These are phyloP conservation scores for Pachymerium ferrugineum DNA, from an alignment of 2,888 invertebrate species.

Conservation along the genomic window DNA sequence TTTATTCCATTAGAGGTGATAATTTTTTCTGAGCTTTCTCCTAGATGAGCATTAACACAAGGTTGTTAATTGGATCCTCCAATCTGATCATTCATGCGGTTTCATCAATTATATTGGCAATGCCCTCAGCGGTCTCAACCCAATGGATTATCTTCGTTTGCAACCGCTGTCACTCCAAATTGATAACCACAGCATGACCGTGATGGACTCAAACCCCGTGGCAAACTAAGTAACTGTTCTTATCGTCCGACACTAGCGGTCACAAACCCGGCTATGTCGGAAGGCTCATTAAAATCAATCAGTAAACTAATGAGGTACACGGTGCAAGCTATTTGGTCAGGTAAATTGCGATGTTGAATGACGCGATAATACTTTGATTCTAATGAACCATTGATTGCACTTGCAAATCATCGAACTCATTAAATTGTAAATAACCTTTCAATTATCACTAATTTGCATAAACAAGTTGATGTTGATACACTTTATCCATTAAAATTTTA, in stretches of 20 bases:
- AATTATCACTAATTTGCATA: background rate
- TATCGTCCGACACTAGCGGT: background rate
- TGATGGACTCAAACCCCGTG: background rate
- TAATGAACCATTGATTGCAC: background rate
- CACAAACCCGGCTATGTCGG: background rate
- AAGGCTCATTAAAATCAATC: background rate
- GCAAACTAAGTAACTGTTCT: background rate
- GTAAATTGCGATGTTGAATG: background rate
- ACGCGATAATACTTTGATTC: background rate
- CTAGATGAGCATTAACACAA: too few relatives aligned
- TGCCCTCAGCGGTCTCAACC: too few relatives aligned
- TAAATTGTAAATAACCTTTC: background rate
- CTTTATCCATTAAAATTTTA: too few relatives aligned
- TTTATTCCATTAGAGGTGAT: too few relatives aligned
- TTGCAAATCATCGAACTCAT: background rate
- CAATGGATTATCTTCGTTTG: background rate
- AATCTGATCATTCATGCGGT: background rate
- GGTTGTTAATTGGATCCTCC: background rate
- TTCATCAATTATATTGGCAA: background rate
- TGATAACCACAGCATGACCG: background rate
- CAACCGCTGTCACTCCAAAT: background rate
- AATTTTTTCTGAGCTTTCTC: too few relatives aligned
- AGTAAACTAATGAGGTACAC: background rate
- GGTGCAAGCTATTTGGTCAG: background rate
- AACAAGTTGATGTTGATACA: too few relatives aligned